phyloP scores from a whole-genome alignment of 1,140 invertebrate genomes.

The Drosophila elegans region DNA sequence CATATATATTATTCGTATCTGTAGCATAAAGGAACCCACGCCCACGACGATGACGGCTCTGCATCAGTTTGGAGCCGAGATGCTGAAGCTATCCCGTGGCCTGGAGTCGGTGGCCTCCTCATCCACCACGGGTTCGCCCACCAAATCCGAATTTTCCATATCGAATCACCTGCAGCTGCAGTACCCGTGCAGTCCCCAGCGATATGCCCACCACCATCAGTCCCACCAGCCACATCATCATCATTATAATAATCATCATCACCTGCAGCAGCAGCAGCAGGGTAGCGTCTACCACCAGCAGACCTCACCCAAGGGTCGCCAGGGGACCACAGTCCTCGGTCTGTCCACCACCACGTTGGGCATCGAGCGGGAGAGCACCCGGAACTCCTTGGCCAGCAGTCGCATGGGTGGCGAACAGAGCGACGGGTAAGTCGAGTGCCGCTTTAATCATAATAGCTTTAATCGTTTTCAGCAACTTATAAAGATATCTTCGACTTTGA shows the following conservation, averaged over 20 bases:
- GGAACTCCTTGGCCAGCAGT: constrained; percentile 71
- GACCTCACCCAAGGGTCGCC: constrained; percentile 54
- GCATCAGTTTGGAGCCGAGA: constrained; percentile 92
- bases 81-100: constrained; percentile 91
- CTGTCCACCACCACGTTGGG: constrained; percentile 53
- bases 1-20: constrained; percentile 6
- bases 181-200: constrained; percentile 64
- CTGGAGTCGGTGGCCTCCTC: constrained; percentile 87
- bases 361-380: constrained; percentile 67
- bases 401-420: constrained; percentile 66
- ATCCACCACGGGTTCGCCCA: constrained; percentile 84
- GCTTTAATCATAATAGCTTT: neutral
- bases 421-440: constrained; percentile 57
- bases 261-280: constrained; percentile 51
- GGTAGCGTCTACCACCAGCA: constrained; percentile 49
- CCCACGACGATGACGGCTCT: constrained; percentile 92
- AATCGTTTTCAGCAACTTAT: neutral
- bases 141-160: constrained; percentile 82
- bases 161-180: constrained; percentile 68
- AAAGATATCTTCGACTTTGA: neutral
- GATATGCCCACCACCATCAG: constrained; percentile 50
- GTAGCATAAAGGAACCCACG: constrained; percentile 87
- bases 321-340: constrained; percentile 42
- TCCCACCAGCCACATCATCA: constrained; percentile 1
- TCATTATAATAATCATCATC: neutral